Base-by-base conservation (phyloP, 2,797 vertebrate genomes). In the Sebastes minor region DNA sequence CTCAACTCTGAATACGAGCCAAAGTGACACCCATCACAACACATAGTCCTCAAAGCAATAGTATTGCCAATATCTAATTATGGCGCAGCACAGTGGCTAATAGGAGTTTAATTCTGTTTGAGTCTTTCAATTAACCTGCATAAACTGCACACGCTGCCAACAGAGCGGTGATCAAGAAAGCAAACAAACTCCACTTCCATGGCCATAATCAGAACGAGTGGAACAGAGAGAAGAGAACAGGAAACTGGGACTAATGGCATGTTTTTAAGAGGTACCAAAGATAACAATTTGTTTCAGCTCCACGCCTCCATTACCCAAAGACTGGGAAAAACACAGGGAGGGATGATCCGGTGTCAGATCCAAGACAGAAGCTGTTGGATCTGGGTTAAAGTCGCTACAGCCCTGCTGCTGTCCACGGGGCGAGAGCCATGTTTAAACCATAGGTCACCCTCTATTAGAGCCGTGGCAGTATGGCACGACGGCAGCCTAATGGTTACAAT, bases 401-500 rank as follows among this genome's bases (percentile, higher is more conserved):
- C 53, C 85, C 67, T 64, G 75, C 71, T 74, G 79, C 46, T 87
- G 88, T 86, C 91, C 88, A 75, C 5, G 5, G 85, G 76, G 80
- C 86, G 69, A 89, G 85, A 87, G 84, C 88, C 86, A 63, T 88
- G 82, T 92, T 92, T 93, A 89, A 93, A 80, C 78, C 83, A 75
- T 70, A 83, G 78, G 70, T 87, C 90, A 85, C 86, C 88, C 72
- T 80, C 85, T 82, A 86, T 89, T 90, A 92, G 76, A 74, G 81
- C 86, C 59, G 82, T 82, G 90, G 87, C 86, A 90, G 86, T 81
- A 53, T 72, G 86, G 86, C 84, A 88, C 61, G 46, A 84, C 73
- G 68, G 87, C 87, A 88, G 89, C 53, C 86, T 95, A 95, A 95
- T 95, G 89, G 91, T 90, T 92, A 91, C 93, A 94, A 95, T 95